A percentile compares a stretch with the other conserved stretches of the same genome.
phyloP scores from a whole-genome alignment of 92 coral and sea anemone species.

The Metridium senile region DNA sequence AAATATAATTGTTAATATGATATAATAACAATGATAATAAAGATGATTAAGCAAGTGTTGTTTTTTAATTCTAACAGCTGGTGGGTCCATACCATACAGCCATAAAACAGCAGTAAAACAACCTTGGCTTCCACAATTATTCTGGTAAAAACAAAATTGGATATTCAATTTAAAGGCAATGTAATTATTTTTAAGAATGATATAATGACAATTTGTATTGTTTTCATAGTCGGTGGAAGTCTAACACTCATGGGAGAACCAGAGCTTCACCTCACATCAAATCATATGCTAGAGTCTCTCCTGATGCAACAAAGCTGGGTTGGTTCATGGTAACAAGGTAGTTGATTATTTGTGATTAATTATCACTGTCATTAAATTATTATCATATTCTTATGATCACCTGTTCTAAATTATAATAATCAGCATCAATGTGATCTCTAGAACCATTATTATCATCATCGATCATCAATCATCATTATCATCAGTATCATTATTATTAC shows the following conservation, averaged over 20 bases:
- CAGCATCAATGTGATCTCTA: too few species aligned
- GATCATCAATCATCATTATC: too few species aligned
- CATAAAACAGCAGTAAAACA: constrained; percentile 90
- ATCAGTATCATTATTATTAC: too few species aligned
- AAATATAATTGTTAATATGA: not conserved
- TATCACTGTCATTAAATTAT: not conserved
- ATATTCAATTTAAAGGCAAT: too few species aligned
- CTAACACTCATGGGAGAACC: constrained; percentile 75
- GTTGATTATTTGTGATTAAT: not conserved
- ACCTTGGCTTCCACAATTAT: constrained; percentile 77
- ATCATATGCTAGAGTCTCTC: constrained; percentile 83
- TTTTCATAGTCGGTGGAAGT: constrained; percentile 77
- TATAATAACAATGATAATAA: not conserved
- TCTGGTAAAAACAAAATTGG: constrained; percentile 89
- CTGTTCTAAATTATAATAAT: too few species aligned
- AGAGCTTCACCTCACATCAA: constrained; percentile 96
- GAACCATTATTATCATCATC: too few species aligned
- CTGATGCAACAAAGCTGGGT: constrained; percentile 69
- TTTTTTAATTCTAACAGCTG: constrained; percentile 66
- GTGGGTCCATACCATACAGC: constrained; percentile 96
- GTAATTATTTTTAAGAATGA: too few species aligned
- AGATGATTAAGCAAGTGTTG: too few species aligned
- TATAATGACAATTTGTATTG: too few species aligned
- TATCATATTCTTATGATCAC: not conserved
- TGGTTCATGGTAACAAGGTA: constrained; percentile 98